Evolutionary conservation across 1,140 invertebrate genomes (phyloP), one percentile per base, ranked within the genome.

Genomic region (Drosophila asahinai): DNA sequence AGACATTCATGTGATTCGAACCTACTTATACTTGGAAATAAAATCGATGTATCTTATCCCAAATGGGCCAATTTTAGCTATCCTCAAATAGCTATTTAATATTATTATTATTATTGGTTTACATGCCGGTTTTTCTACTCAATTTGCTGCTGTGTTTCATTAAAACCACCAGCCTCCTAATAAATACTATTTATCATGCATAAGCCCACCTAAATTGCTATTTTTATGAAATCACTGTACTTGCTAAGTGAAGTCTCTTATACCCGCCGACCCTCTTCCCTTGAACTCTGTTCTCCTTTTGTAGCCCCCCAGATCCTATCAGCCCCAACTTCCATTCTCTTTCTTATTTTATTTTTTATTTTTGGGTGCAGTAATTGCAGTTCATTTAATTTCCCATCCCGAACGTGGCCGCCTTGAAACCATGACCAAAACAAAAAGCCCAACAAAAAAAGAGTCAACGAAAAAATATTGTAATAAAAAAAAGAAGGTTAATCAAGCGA

Each of bases 401-500:
- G 67, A 73, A 58, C 65, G 51, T 58, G 43, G 67, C 65, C 73
- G 62, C 80, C 80, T 82, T 82, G 80, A 82, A 82, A 77, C 63
- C 68, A 62, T 42, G 67, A 70, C 45, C 36, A 78, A 47, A 79
- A 61, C 58, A 78, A 71, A 79, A 78, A 47, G 40, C 59, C 49
- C 47, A 65, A 43, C 59, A 55, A 61, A 47, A 62, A 59, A 47
- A 60, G 73, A 57, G 62, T 61, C 33, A 64, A 70, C 59, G 36
- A 42, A 58, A 52, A 73, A 68, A 81, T 66, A 86, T 83, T 84
- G 77, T 83, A 80, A 67, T 76, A 72, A 78, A 70, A 81, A 81
- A 82, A 86, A 68, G 83, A 86, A 86, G 83, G 83, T 86, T 86
- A 86, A 82, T 82, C 79, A 81, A 86, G 82, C 75, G 63, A 86